Conservation (phyloP, 2,888 invertebrate genomes). For the Apamea anceps region DNA sequence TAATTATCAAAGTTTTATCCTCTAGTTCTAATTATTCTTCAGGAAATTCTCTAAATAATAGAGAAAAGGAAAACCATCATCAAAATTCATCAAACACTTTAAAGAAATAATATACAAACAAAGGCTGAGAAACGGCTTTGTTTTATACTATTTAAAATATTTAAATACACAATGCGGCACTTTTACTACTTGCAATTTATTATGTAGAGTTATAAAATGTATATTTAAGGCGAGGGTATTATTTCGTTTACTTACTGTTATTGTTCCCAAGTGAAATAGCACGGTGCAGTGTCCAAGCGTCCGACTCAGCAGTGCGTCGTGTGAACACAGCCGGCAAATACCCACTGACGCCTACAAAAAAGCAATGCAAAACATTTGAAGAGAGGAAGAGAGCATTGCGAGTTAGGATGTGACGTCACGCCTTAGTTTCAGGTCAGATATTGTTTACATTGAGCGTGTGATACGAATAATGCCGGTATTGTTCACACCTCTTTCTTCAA, state of each 20-base stretch:
- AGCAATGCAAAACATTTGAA: constrained; percentile 6
- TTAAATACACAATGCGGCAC: constrained; percentile 3
- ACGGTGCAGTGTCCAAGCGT: constrained; percentile 97
- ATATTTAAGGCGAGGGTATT: background rate
- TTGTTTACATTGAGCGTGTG: constrained; percentile 3
- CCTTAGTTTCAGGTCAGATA: background rate
- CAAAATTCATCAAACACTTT: constrained; percentile 10
- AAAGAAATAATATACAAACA: background rate
- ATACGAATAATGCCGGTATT: constrained; percentile 5
- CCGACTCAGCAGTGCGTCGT: constrained; percentile 95
- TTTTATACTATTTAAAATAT: background rate
- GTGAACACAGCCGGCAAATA: constrained; percentile 95
- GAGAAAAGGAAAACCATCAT: background rate
- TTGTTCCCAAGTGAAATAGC: constrained; percentile 90
- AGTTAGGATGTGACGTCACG: constrained; percentile 21
- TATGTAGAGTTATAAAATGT: background rate
- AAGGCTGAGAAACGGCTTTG: background rate
- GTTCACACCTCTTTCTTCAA: background rate
- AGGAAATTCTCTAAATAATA: background rate
- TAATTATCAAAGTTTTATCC: background rate
- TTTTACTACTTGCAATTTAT: background rate
- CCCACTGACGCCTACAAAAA: constrained; percentile 92
- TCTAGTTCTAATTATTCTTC: background rate
- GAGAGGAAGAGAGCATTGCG: constrained; percentile 7
- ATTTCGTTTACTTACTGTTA: constrained; percentile 71